Conservation (phyloP, 2,888 invertebrate species). For the Congeria kusceri region DNA sequence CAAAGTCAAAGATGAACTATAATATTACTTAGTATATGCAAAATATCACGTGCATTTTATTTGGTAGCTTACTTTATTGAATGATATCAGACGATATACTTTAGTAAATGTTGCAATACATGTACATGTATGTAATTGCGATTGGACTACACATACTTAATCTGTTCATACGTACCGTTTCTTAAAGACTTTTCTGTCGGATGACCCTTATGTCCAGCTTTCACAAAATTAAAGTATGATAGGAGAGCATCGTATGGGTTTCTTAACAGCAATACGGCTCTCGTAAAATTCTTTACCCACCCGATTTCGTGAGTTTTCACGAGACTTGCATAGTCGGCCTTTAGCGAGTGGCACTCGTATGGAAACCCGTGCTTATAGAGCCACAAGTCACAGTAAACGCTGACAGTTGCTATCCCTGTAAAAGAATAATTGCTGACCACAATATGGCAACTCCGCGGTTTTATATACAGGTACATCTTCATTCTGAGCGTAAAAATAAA, state of each 20-base stretch:
- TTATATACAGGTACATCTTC: too few species aligned
- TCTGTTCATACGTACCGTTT: conserved; percentile 6
- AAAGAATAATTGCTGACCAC: background rate
- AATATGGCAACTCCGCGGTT: too few species aligned
- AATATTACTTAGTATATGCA: too few species aligned
- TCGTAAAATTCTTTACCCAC: conserved; percentile 3
- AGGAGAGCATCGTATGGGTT: conserved; percentile 29
- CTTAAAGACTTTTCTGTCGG: conserved; percentile 14
- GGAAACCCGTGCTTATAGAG: conserved; percentile 18
- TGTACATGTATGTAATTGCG: too few species aligned
- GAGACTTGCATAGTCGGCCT: background rate
- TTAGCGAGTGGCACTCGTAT: conserved; percentile 7
- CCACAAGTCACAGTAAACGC: conserved; percentile 19
- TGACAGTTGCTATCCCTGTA: conserved; percentile 24
- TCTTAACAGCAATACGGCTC: background rate
- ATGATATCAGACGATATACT: too few species aligned
- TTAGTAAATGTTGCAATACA: too few species aligned
- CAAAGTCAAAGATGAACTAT: too few species aligned
- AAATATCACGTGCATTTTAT: too few species aligned
- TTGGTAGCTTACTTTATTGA: too few species aligned
- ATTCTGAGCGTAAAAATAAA: too few species aligned
- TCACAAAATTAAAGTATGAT: conserved; percentile 15
- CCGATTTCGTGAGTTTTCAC: conserved; percentile 21
- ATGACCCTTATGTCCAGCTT: conserved; percentile 19
- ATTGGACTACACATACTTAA: too few species aligned